phyloP scores from a whole-genome alignment of 1,140 invertebrate species.

The Formica selysi region DNA sequence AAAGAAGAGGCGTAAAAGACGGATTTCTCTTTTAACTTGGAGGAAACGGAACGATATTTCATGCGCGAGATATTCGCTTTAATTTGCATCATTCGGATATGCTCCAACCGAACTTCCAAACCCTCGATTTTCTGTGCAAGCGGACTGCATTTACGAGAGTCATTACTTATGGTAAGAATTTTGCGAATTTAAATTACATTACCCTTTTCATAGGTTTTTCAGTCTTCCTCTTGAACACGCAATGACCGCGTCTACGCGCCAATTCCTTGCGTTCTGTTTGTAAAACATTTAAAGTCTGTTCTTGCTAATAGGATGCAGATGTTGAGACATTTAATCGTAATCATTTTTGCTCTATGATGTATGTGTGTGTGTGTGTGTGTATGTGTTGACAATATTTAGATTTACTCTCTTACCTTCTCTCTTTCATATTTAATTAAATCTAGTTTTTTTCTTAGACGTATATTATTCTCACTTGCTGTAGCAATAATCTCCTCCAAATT shows the following conservation, averaged over 20 bases:
- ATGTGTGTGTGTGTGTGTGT: not conserved
- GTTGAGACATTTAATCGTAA: slow-evolving; percentile 4
- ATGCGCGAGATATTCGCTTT: slow-evolving; percentile 92
- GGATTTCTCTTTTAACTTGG: slow-evolving; percentile 90
- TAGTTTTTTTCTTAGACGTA: slow-evolving; percentile 91
- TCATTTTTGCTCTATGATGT: not conserved
- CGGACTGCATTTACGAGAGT: not conserved
- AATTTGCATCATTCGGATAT: slow-evolving; percentile 92
- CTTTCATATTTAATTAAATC: slow-evolving; percentile 91
- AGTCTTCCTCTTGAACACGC: slow-evolving; percentile 80
- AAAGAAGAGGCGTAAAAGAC: slow-evolving; percentile 91
- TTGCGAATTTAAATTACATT: slow-evolving; percentile 49
- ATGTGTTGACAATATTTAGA: not conserved
- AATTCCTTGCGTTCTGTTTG: slow-evolving; percentile 44
- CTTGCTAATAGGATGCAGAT: slow-evolving; percentile 23
- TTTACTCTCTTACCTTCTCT: slow-evolving; percentile 84
- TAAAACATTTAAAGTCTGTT: slow-evolving; percentile 27
- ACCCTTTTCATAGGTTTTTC: slow-evolving; percentile 83
- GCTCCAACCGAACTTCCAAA: slow-evolving; percentile 88
- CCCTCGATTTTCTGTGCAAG: slow-evolving; percentile 89
- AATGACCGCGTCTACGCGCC: not conserved
- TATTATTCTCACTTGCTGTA: slow-evolving; percentile 91
- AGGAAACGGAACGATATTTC: slow-evolving; percentile 91
- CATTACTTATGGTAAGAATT: not conserved
- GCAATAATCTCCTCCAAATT: slow-evolving; percentile 87